These are phyloP conservation scores for Acronicta alni DNA, from an alignment of 2,888 invertebrate genomes.

Conservation along the genomic window DNA sequence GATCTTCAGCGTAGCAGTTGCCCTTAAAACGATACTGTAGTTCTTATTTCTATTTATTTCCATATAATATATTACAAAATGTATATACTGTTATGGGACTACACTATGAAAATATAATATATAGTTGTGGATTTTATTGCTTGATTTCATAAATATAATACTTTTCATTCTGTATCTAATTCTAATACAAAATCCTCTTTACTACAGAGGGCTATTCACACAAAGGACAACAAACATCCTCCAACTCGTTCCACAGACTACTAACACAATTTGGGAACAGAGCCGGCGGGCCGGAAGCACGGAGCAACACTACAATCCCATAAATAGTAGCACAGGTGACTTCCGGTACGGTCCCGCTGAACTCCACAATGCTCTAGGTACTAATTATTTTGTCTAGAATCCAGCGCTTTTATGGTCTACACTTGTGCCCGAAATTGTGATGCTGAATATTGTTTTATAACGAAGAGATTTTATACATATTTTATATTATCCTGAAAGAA, in stretches of 20 bases:
- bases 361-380: constrained; percentile 17
- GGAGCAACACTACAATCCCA: constrained; percentile 53
- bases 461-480: too few relatives aligned
- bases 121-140: too few relatives aligned
- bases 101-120: too few relatives aligned
- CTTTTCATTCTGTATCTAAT: too few relatives aligned
- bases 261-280: constrained; percentile 44
- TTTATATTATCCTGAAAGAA: too few relatives aligned
- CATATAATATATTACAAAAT: too few relatives aligned
- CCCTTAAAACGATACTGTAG: too few relatives aligned
- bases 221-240: constrained; percentile 37
- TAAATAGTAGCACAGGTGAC: constrained; percentile 58
- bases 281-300: constrained; percentile 34
- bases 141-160: too few relatives aligned
- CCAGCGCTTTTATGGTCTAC: constrained; percentile 10
- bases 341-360: constrained; percentile 35
- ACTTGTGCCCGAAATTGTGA: constrained; percentile 6
- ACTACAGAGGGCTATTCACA: constrained; percentile 18
- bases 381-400: constrained; percentile 51
- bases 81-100: too few relatives aligned
- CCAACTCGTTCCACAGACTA: constrained; percentile 37
- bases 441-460: not conserved
- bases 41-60: too few relatives aligned
- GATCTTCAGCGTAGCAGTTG: too few relatives aligned
- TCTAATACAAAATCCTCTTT: not conserved